A percentile compares a stretch with the other conserved stretches of the same genome.
Evolutionary conservation across 2,797 vertebrate genomes (phyloP).

Genomic region (Pangasius sanitwongsei): DNA sequence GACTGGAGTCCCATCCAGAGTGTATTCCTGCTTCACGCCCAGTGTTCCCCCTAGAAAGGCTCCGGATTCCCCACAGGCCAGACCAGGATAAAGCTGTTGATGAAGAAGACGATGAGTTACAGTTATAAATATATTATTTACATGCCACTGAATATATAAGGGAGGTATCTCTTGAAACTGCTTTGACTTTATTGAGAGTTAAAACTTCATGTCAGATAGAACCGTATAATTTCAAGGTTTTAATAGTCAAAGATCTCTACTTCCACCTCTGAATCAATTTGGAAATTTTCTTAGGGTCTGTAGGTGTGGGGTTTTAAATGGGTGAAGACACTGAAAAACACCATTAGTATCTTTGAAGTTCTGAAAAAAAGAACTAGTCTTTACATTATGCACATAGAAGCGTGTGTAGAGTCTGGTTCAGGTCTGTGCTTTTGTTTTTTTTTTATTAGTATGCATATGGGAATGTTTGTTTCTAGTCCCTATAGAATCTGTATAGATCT

Average conservation of each 20-base stretch:
- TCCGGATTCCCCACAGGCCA: not conserved
- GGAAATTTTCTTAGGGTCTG: not conserved
- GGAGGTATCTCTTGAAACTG: not conserved
- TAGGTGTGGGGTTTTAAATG: not conserved
- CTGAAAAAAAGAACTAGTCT: not conserved
- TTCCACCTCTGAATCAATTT: not conserved
- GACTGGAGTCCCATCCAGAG: not conserved
- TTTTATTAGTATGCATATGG: constrained; percentile 34
- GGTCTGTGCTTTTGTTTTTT: not conserved
- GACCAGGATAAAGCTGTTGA: not conserved
- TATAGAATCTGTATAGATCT: constrained; percentile 22
- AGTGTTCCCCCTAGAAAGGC: not conserved
- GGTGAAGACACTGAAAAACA: too few species aligned
- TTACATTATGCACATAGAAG: not conserved
- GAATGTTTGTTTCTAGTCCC: constrained; percentile 31
- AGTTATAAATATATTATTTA: not conserved
- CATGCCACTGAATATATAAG: not conserved
- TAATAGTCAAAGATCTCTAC: not conserved
- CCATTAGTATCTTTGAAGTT: not conserved
- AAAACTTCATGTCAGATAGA: not conserved
- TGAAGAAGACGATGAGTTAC: not conserved
- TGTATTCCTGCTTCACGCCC: not conserved
- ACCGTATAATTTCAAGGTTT: not conserved
- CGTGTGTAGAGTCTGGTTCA: not conserved
- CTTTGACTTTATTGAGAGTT: not conserved